Conservation (phyloP, 2,797 vertebrate species). For the Dicrostonyx torquatus region DNA sequence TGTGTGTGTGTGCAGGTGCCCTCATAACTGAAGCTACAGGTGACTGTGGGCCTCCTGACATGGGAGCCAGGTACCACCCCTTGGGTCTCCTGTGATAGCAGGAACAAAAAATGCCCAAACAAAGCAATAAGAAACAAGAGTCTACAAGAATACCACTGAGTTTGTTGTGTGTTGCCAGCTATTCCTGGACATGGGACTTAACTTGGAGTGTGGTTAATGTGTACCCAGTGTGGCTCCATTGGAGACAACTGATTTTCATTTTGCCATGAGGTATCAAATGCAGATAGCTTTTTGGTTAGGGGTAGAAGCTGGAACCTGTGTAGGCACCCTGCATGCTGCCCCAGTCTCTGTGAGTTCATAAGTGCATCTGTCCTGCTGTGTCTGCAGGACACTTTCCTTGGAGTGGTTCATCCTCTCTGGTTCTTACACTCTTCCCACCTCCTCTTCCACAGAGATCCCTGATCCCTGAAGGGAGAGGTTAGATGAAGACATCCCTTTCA, state of each 20-base stretch:
- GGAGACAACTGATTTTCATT: not conserved
- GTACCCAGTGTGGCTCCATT: not conserved
- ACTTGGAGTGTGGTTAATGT: too few relatives aligned
- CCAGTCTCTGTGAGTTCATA: not conserved
- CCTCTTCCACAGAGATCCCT: not conserved
- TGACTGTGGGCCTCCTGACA: not conserved
- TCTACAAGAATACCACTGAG: not conserved
- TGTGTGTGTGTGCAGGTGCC: not conserved
- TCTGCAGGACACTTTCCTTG: not conserved
- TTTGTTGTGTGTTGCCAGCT: not conserved
- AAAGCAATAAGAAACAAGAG: not conserved
- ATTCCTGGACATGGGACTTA: not conserved
- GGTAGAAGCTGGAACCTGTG: not conserved
- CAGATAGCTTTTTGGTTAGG: not conserved
- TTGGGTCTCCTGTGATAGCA: not conserved
- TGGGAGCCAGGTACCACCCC: not conserved
- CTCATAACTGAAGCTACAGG: too few relatives aligned
- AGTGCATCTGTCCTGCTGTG: too few relatives aligned
- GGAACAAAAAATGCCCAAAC: not conserved
- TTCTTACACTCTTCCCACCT: too few relatives aligned
- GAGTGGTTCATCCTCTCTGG: not conserved
- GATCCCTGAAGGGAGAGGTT: not conserved
- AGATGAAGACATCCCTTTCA: not conserved
- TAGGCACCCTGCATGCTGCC: not conserved
- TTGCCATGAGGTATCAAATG: not conserved